Base-by-base conservation (phyloP, 2,888 invertebrate species). In the Eumacrocentrus americanus region DNA sequence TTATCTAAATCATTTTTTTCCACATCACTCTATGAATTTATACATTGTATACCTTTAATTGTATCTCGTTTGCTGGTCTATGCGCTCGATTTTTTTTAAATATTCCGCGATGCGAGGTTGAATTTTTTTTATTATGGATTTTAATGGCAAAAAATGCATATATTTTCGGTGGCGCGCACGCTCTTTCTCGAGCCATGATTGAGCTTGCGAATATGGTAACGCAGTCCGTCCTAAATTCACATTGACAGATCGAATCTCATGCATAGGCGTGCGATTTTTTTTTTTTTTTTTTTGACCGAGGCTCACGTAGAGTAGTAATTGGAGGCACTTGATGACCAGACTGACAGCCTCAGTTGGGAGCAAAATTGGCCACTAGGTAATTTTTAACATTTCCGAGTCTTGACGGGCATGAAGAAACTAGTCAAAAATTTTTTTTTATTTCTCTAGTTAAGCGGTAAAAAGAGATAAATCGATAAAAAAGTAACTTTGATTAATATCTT, bases 1-100 rank as follows among this genome's bases (percentile, higher is more conserved):
- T 6, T 29, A 29, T 29, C 4, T 29, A 29, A 9, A 29, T 29
- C 29, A 6, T 29, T 29, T 29, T 61, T 48, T 61, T 50, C 58
- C 35, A 38, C 22, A 25, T 57, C 7, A 50, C 61, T 66, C 51
- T 22, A 51, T 59, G 48, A 53, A 20, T 51, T 58, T 57, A 61
- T 54, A n/a, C n/a, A 54, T 62, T 58, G 47, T 60, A 53, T 57
- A 62, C 62, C 12, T 38, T 47, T 58, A 25, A 61, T 59, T 55
- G 48, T 18, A 64, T 57, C 50, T 48, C 58, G 52, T 54, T 54
- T 29, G 9, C 18, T 40, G 40, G 29, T 47, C 22, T 34, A 40
- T 57, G 47, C 22, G 7, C 20, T 18, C 9, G 52, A 52, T 53
- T 29, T 56, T 34, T 47, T 29, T 52, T n/a, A 53, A 47, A 25